Conservation (phyloP, 2,797 vertebrate species). For the Phaenicophaeus curvirostris region DNA sequence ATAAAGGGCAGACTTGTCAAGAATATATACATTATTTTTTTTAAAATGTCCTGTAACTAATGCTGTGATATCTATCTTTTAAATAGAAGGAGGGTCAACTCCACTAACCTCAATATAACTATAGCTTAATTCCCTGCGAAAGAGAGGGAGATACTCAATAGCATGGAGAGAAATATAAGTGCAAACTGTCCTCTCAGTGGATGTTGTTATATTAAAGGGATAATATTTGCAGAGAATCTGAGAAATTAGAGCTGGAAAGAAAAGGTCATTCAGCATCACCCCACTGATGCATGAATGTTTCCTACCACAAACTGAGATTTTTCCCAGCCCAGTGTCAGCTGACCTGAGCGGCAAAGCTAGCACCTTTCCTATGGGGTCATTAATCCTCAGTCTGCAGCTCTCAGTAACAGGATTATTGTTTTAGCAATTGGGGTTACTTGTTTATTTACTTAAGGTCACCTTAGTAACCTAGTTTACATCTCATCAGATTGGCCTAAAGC, state of each 20-base stretch:
- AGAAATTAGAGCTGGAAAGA: constrained; percentile 14
- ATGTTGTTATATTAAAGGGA: not conserved
- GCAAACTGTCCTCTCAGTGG: constrained; percentile 37
- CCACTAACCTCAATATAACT: constrained; percentile 32
- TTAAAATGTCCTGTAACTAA: constrained; percentile 27
- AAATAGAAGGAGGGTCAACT: constrained; percentile 30
- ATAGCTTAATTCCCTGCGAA: constrained; percentile 5
- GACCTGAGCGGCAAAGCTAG: constrained; percentile 15
- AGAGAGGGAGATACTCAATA: not conserved
- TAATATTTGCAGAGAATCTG: constrained; percentile 4
- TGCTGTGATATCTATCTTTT: constrained; percentile 32
- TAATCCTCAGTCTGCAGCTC: not conserved
- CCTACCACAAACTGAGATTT: not conserved
- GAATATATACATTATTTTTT: not conserved
- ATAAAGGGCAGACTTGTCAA: constrained; percentile 50
- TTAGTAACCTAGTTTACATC: not conserved
- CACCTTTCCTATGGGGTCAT: not conserved
- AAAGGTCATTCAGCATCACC: not conserved
- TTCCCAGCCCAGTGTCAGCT: not conserved
- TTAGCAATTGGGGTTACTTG: not conserved
- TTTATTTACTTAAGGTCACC: not conserved
- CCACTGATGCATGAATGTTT: not conserved
- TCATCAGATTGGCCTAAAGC: not conserved
- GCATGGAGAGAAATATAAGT: constrained; percentile 4
- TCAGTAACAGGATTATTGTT: not conserved